Conservation (phyloP, 2,888 invertebrate species). For the Galerucella pusilla region DNA sequence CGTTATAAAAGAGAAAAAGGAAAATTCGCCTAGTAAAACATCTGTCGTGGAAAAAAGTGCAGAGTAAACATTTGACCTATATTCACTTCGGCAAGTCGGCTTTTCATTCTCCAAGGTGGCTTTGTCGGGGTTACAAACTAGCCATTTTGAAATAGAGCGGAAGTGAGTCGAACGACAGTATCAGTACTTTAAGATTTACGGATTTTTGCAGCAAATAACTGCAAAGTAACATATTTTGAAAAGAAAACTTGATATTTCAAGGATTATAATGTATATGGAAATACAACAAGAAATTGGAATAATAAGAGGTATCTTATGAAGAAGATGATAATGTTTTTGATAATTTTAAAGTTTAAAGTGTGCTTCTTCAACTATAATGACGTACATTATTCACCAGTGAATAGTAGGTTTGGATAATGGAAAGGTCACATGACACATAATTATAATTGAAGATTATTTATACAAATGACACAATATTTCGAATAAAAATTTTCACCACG, state of each 20-base stretch:
- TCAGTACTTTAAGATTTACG: background rate
- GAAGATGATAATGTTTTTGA: too few relatives aligned
- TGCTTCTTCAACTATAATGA: too few relatives aligned
- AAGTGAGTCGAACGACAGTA: slow-evolving; percentile 5
- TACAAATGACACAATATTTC: too few relatives aligned
- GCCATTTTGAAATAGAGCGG: slow-evolving; percentile 4
- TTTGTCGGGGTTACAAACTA: slow-evolving; percentile 1
- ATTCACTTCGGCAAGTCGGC: background rate
- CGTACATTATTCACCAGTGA: too few relatives aligned
- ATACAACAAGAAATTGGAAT: background rate
- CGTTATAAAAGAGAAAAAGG: background rate
- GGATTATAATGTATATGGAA: background rate
- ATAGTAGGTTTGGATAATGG: too few relatives aligned
- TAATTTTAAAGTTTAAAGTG: too few relatives aligned
- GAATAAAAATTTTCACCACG: too few relatives aligned
- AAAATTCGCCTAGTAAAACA: background rate
- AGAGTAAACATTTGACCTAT: background rate
- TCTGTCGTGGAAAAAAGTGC: background rate
- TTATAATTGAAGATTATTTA: too few relatives aligned
- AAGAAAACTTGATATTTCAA: background rate
- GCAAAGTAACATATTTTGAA: background rate
- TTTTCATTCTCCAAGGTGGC: slow-evolving; percentile 5
- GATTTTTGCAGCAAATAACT: background rate
- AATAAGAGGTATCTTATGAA: too few relatives aligned
- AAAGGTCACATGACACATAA: too few relatives aligned